A percentile compares a stretch with the other conserved stretches of the same genome.
Conservation (phyloP, 1,140 invertebrate genomes). For the Drosophila varians region DNA sequence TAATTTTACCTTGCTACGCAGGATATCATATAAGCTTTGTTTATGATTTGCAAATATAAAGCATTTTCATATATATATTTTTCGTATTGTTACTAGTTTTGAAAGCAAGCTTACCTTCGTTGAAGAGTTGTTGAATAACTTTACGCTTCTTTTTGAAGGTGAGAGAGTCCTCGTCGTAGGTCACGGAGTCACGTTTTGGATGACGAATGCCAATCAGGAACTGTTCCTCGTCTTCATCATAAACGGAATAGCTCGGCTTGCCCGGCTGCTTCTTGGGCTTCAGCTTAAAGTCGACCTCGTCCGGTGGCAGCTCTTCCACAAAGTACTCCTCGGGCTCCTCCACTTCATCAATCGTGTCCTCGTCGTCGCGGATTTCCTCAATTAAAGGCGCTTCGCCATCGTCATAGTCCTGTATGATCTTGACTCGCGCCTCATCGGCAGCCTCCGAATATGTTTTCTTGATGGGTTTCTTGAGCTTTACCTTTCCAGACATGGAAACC, state of each 20-base stretch:
- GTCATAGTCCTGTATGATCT: conserved; percentile 88
- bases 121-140: conserved; percentile 84
- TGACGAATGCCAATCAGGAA: conserved; percentile 85
- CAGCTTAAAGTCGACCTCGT: conserved; percentile 85
- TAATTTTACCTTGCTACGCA: conserved; percentile 76
- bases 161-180: conserved; percentile 82
- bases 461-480: conserved; percentile 89
- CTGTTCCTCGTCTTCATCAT: conserved; percentile 85
- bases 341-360: conserved; percentile 87
- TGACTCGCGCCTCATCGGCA: conserved; percentile 88
- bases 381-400: conserved; percentile 87
- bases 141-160: conserved; percentile 87
- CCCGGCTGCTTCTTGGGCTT: conserved; percentile 83
- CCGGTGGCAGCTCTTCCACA: conserved; percentile 83
- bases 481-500: conserved; percentile 92
- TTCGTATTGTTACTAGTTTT: neutral
- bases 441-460: conserved; percentile 90
- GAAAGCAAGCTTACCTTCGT: conserved; percentile 85
- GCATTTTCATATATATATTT: conserved; percentile 3
- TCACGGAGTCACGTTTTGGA: conserved; percentile 83
- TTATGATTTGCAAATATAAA: conserved; percentile 34
- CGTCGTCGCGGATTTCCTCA: conserved; percentile 89
- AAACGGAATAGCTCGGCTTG: conserved; percentile 74
- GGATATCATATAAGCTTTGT: conserved; percentile 81
- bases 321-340: conserved; percentile 86